Base-by-base conservation (phyloP, 2,113 vertebrate genomes). In the Trichechus manatus region DNA sequence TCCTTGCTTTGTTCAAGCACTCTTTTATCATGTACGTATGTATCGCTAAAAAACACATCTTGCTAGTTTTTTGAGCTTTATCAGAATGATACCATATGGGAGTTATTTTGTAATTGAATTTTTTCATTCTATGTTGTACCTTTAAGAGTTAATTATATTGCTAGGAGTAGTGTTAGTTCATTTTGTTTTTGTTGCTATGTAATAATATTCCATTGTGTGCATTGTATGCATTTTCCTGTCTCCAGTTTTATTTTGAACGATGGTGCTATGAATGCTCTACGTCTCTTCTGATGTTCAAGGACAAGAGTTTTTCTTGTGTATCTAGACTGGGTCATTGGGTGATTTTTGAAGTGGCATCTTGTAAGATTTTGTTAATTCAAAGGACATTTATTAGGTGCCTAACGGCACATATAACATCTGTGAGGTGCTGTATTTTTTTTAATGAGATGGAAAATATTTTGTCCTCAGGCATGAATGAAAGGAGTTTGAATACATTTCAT, bases 51-150 rank as follows among this genome's bases (percentile, higher is more conserved):
- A 29, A 95, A 91, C 74, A 81, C 5, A 63, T 1, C 84, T 96
- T 93, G n/a, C 63, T 93, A 10, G 59, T 66, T 66, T 92, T 20
- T 53, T 94, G 70, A 96, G 23, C 66, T 81, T 91, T 96, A 85
- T 92, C 29, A 84, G 91, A 87, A 70, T 36, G 31, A 6, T 74
- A 74, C 63, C 33, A 56, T 39, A 74, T 56, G 15, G 78, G 50
- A 92, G 56, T 87, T 83, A 78, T 36, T 80, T 19, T 78, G 66
- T 78, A 66, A 89, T 23, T 53, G 68, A 83, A 0, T 39, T 83
- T 96, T 92, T 94, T 86, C 63, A 72, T 23, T 89, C 23, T 44
- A 5, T 75, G 64, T 86, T 42, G 20, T 64, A 85, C 44, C 29
- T 78, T 81, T 88, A 88, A 93, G 29, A 39, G 39, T 90, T 95